Conservation (phyloP, 2,888 invertebrate species). For the Amorpha juglandis region DNA sequence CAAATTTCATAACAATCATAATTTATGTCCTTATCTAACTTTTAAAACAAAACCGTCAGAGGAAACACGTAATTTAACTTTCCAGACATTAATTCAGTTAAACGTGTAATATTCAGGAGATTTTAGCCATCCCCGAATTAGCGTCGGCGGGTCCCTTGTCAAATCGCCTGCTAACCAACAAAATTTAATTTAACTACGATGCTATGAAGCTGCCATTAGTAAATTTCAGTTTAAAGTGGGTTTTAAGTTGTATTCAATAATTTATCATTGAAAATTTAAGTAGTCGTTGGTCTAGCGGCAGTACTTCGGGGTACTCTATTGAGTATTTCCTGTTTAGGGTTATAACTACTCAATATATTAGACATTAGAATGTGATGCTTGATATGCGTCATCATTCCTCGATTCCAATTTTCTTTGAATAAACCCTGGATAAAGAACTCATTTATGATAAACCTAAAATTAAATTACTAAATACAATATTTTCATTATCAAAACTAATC, state of each 20-base stretch:
- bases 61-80: constrained; percentile 43
- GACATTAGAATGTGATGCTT: no score
- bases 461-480: not conserved
- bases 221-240: constrained; percentile 26
- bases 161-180: constrained; percentile 45
- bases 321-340: no score
- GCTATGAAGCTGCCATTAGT: constrained; percentile 35
- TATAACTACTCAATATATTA: no score
- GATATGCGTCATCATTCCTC: no score
- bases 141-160: constrained; percentile 43
- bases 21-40: constrained; percentile 30
- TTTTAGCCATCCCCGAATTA: constrained; percentile 39
- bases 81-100: constrained; percentile 44
- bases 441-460: no score
- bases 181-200: constrained; percentile 51
- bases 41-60: constrained; percentile 29
- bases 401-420: no score
- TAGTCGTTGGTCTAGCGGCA: not conserved
- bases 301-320: not conserved
- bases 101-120: constrained; percentile 45
- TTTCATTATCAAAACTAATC: not conserved
- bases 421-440: no score
- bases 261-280: not conserved
- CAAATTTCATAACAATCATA: constrained; percentile 21
- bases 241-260: constrained; percentile 13